Conservation (phyloP, 2,113 vertebrate genomes). For the Gadus chalcogrammus region DNA sequence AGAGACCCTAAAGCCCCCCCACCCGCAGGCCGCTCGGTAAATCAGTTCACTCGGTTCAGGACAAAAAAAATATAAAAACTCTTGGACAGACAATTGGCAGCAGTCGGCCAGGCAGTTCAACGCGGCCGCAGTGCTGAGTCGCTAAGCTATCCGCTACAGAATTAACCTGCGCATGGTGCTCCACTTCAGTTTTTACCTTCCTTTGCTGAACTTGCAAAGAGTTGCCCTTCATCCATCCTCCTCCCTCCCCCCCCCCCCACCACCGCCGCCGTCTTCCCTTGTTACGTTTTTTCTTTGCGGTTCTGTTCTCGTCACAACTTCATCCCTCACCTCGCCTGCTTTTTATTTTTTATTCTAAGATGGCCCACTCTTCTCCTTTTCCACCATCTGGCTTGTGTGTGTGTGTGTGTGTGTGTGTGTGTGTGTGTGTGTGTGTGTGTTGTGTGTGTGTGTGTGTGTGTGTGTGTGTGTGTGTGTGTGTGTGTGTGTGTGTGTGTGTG, state of each 20-base stretch:
- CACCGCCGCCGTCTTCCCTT: background rate
- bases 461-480: no score
- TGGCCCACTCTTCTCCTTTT: slow-evolving; percentile 1
- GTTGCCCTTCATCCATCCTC: slow-evolving; percentile 8
- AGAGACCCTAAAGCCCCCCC: slow-evolving; percentile 53
- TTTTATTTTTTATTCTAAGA: slow-evolving; percentile 12
- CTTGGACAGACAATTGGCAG: slow-evolving; percentile 52
- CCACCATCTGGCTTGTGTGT: background rate
- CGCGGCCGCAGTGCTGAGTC: slow-evolving; percentile 61
- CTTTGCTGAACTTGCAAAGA: no score
- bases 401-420: slow-evolving; percentile 13
- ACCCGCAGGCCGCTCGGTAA: slow-evolving; percentile 31
- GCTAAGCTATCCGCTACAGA: slow-evolving; percentile 56
- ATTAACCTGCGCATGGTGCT: slow-evolving; percentile 56
- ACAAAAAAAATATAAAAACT: slow-evolving; percentile 41
- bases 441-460: no score
- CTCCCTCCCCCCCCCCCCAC: slow-evolving; percentile 3
- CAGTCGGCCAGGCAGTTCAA: slow-evolving; percentile 52
- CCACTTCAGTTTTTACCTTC: slow-evolving; percentile 18
- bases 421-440: slow-evolving; percentile 11
- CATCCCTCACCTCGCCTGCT: slow-evolving; percentile 49
- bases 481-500: no score
- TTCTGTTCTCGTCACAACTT: slow-evolving; percentile 25
- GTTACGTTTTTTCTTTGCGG: background rate
- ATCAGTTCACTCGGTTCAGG: slow-evolving; percentile 50